phyloP scores from a whole-genome alignment of 2,888 invertebrate genomes.

The Selenia dentaria region DNA sequence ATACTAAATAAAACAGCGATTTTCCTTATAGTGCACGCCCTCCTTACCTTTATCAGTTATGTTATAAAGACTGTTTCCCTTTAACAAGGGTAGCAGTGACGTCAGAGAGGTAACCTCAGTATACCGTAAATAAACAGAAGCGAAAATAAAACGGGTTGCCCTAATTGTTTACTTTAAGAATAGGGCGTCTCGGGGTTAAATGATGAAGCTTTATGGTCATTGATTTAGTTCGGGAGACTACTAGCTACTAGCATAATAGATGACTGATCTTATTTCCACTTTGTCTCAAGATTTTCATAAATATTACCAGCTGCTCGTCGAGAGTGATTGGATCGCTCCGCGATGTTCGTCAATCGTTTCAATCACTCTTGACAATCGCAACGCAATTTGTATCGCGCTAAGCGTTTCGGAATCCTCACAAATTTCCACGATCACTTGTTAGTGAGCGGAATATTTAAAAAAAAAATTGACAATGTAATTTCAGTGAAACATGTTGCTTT shows the following conservation, averaged over 20 bases:
- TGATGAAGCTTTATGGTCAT: constrained; percentile 16
- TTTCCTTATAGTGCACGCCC: constrained; percentile 13
- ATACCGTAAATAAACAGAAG: constrained; percentile 47
- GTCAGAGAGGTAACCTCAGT: constrained; percentile 39
- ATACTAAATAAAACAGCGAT: constrained; percentile 16
- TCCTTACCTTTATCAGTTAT: constrained; percentile 17
- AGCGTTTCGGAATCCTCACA: no score
- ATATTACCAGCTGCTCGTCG: no score
- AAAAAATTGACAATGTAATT: no score
- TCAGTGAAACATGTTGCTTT: no score
- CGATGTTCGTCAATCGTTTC: no score
- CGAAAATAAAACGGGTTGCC: constrained; percentile 53
- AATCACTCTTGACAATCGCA: no score
- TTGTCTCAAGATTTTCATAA: no score
- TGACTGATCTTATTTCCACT: neutral
- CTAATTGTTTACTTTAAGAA: constrained; percentile 54
- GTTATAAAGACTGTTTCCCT: constrained; percentile 33
- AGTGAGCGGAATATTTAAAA: no score
- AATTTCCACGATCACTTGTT: no score
- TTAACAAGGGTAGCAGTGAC: constrained; percentile 31
- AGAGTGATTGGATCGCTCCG: no score
- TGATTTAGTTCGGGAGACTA: constrained; percentile 2
- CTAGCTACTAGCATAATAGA: neutral
- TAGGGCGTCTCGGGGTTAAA: constrained; percentile 37
- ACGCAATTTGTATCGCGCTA: no score